Base-by-base conservation (phyloP, 2,888 invertebrate genomes). In the Lamellibrachia columna region DNA sequence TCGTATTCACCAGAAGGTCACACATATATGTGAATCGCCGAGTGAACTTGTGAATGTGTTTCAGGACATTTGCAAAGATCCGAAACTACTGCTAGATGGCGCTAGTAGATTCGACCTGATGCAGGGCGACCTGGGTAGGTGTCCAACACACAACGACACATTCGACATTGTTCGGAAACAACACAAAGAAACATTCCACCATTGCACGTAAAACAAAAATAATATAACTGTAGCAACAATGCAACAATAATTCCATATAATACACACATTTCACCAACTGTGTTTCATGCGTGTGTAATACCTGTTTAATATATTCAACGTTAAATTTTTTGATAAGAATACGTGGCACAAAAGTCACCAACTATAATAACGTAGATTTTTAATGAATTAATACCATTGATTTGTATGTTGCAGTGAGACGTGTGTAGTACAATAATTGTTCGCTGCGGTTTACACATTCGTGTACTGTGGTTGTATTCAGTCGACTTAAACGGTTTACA, bases 41-140 rank as follows among this genome's bases (percentile, higher is more conserved):
- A 22, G 22, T 75, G n/a, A 6, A 22, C 75, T 4, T 15, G 1
- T 22, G 6, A 4, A 22, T 75, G 3, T 75, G 75, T 52, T 92
- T 91, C 91, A 93, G 93, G 93, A 93, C 22, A 93, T 93, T 58
- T 75, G 40, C 52, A 40, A 90, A n/a, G 40, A 90, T 55, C 92
- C 93, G 22, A 58, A 93, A 53, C 92, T 93, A 52, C 90, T 92
- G 22, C 28, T 92, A 8, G 92, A 91, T 52, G 93, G 92, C 53
- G 53, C 92, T 3, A 60, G 52, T 75, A 52, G 93, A 53, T 93
- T 93, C 92, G 93, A 93, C 60, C 91, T 93, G 7, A 52, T 90
- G 8, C 93, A 93, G 90, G 93, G 93, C 52, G 92, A 92, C 8
- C 15, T 93, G 11, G 93, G 93, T 93, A 90, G 91, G 91, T 91